A percentile compares a stretch with the other conserved stretches of the same genome.
Evolutionary conservation across 2,888 invertebrate species (phyloP).

Genomic region (Sipha maydis): DNA sequence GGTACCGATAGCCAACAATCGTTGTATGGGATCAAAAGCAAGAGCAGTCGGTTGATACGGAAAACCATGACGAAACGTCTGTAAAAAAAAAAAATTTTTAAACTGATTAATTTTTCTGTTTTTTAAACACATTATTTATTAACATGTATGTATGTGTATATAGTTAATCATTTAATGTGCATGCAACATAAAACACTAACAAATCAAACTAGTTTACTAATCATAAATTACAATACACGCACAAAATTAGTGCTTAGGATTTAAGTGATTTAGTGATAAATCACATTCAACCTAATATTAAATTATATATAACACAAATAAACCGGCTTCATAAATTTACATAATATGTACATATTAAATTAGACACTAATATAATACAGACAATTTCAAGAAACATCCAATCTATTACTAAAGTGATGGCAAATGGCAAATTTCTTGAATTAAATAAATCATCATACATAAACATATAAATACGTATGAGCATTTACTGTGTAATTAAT

Average conservation of each 20-base stretch:
- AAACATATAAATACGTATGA: too few species aligned
- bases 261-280: background rate
- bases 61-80: constrained; percentile 98
- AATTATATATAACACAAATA: too few species aligned
- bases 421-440: too few species aligned
- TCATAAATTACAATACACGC: background rate
- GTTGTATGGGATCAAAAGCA: constrained; percentile 98
- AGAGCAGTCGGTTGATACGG: constrained; percentile 96
- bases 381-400: too few species aligned
- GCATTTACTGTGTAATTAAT: too few species aligned
- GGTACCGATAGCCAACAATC: constrained; percentile 95
- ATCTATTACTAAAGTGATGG: too few species aligned
- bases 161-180: background rate
- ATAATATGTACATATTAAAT: too few species aligned
- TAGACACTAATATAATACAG: too few species aligned
- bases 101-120: background rate
- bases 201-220: background rate
- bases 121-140: background rate
- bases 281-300: too few species aligned
- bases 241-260: background rate
- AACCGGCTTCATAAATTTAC: too few species aligned
- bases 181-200: background rate
- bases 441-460: too few species aligned
- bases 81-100: constrained; percentile 67
- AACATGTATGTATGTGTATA: background rate